phyloP scores from a whole-genome alignment of 37 sponge, comb jelly and placozoan genomes.

The Axinella damicornis region DNA sequence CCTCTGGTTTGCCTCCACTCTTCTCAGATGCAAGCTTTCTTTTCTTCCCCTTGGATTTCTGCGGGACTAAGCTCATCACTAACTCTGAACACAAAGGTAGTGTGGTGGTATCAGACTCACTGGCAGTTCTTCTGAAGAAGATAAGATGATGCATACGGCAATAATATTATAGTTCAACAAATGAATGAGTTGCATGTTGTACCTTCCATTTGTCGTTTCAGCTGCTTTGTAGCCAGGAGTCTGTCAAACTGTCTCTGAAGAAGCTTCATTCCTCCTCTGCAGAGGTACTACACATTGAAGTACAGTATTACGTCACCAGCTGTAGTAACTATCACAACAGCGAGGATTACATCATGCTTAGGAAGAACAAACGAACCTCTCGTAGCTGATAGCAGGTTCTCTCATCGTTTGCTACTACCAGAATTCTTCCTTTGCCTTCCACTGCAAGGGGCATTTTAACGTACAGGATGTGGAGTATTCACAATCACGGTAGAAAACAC shows the following conservation, averaged over 20 bases:
- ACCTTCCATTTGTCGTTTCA: conserved; percentile 5
- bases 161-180: too few species aligned
- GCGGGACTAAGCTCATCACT: not conserved
- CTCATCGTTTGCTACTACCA: conserved; percentile 84
- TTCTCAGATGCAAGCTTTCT: not conserved
- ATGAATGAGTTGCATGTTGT: too few species aligned
- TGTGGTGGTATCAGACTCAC: too few species aligned
- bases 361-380: conserved; percentile 44
- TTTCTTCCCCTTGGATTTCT: not conserved
- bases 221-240: conserved; percentile 30
- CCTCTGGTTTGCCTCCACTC: not conserved
- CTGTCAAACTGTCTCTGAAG: conserved; percentile 48
- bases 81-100: not conserved
- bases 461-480: not conserved
- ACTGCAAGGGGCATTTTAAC: not conserved
- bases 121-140: too few species aligned
- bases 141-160: too few species aligned
- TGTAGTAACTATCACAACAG: too few species aligned
- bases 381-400: conserved; percentile 82
- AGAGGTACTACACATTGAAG: conserved; percentile 42
- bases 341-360: not conserved
- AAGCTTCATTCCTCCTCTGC: conserved; percentile 58
- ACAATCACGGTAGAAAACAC: too few species aligned
- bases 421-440: conserved; percentile 34
- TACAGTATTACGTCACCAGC: too few species aligned